A percentile compares a stretch with the other conserved stretches of the same genome.
These are phyloP conservation scores for Ranitomeya imitator DNA, from an alignment of 2,113 vertebrate genomes.

Conservation along the genomic window DNA sequence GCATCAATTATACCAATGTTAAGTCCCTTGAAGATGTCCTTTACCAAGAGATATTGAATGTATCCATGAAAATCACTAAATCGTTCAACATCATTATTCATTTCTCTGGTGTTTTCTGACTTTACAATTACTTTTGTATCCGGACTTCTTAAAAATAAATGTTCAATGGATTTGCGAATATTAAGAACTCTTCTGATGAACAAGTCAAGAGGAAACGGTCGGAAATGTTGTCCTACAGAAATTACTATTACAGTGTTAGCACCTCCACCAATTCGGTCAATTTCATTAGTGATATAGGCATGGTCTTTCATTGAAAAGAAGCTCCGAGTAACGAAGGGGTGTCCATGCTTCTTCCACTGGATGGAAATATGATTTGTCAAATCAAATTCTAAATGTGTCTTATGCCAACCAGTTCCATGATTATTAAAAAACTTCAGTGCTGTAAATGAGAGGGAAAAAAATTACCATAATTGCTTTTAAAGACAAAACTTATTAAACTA, in stretches of 20 bases:
- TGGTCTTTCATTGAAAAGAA: conserved; percentile 52
- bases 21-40: conserved; percentile 27
- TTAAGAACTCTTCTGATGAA: conserved; percentile 48
- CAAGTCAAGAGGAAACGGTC: conserved; percentile 52
- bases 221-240: conserved; percentile 56
- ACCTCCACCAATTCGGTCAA: conserved; percentile 60
- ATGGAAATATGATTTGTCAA: conserved; percentile 58
- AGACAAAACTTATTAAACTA: neutral
- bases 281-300: conserved; percentile 40
- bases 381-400: conserved; percentile 57
- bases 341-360: conserved; percentile 63
- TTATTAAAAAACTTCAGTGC: conserved; percentile 58
- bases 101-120: conserved; percentile 55
- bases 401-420: conserved; percentile 52
- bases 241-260: conserved; percentile 53
- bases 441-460: conserved; percentile 19
- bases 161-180: conserved; percentile 45
- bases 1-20: conserved; percentile 39
- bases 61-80: conserved; percentile 55
- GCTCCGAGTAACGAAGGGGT: conserved; percentile 44
- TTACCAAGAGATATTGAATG: conserved; percentile 36
- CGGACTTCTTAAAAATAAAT: conserved; percentile 36
- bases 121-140: conserved; percentile 53
- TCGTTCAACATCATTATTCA: neutral
- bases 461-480: neutral